A percentile compares a stretch with the other conserved stretches of the same genome.
Evolutionary conservation across 2,888 invertebrate genomes (phyloP).

Genomic region (Nezara viridula): DNA sequence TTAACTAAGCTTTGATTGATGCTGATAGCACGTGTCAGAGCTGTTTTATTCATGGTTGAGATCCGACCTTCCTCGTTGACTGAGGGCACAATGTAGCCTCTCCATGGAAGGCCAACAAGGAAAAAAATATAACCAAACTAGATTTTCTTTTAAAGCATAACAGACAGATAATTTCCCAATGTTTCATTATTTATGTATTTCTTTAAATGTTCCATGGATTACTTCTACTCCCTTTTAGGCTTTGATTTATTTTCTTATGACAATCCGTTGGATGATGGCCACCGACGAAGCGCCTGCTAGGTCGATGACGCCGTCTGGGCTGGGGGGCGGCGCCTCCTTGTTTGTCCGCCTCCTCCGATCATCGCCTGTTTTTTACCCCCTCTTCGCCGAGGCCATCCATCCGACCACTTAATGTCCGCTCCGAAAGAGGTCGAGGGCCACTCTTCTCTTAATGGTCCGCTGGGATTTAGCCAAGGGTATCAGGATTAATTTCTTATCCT

Average conservation of each 20-base stretch:
- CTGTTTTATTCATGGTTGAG: too few species aligned
- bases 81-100: too few species aligned
- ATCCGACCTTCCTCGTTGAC: too few species aligned
- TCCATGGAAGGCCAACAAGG: too few species aligned
- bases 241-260: neutral
- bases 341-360: neutral
- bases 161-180: too few species aligned
- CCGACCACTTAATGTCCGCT: slow-evolving; percentile 17
- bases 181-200: too few species aligned
- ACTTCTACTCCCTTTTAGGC: neutral
- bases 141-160: too few species aligned
- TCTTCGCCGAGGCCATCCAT: neutral
- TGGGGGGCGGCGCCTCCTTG: slow-evolving; percentile 3
- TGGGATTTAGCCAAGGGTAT: slow-evolving; percentile 3
- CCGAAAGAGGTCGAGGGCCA: slow-evolving; percentile 23
- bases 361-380: neutral
- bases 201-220: too few species aligned
- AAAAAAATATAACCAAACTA: too few species aligned
- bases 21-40: too few species aligned
- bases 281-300: neutral
- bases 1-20: too few species aligned
- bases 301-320: slow-evolving; percentile 48
- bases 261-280: neutral
- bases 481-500: slow-evolving; percentile 21
- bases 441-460: neutral